phyloP scores from a whole-genome alignment of 1,140 invertebrate species.

The Galleria mellonella region DNA sequence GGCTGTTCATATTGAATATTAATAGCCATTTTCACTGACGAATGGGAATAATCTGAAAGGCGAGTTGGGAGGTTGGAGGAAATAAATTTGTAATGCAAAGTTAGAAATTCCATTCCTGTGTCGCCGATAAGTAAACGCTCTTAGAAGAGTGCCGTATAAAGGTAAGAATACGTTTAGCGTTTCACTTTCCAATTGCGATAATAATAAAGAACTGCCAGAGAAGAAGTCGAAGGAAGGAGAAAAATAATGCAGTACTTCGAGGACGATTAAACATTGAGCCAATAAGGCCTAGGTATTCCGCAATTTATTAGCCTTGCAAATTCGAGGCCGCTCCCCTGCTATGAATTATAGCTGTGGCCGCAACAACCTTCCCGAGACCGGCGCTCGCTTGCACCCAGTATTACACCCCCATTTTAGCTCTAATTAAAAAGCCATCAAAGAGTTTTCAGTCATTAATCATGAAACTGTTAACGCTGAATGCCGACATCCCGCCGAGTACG shows the following conservation, averaged over 20 bases:
- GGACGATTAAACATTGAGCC: conserved; percentile 56
- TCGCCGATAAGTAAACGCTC: conserved; percentile 59
- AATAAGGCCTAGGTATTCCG: conserved; percentile 65
- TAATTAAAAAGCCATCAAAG: conserved; percentile 75
- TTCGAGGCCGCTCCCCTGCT: conserved; percentile 54
- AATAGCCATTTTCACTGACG: conserved; percentile 67
- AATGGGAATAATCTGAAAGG: conserved; percentile 66
- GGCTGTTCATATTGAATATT: conserved; percentile 72
- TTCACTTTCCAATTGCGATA: conserved; percentile 34
- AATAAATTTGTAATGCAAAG: conserved; percentile 72
- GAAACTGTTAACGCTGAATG: conserved; percentile 71
- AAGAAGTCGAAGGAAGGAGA: conserved; percentile 31
- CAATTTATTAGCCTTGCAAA: conserved; percentile 73
- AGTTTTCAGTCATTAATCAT: conserved; percentile 74
- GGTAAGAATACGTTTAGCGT: conserved; percentile 45
- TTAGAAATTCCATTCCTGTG: conserved; percentile 64
- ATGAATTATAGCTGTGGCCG: conserved; percentile 65
- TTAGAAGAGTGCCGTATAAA: conserved; percentile 39
- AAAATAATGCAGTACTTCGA: conserved; percentile 47
- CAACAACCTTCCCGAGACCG: conserved; percentile 44
- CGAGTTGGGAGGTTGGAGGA: conserved; percentile 42
- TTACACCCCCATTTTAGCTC: conserved; percentile 70
- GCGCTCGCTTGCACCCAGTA: conserved; percentile 28
- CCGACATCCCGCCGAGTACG: conserved; percentile 58
- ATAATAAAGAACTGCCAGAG: conserved; percentile 19